Evolutionary conservation across 2,797 vertebrate genomes (phyloP), one percentile per base, ranked within the genome.

Genomic region (Sphenodon punctatus): DNA sequence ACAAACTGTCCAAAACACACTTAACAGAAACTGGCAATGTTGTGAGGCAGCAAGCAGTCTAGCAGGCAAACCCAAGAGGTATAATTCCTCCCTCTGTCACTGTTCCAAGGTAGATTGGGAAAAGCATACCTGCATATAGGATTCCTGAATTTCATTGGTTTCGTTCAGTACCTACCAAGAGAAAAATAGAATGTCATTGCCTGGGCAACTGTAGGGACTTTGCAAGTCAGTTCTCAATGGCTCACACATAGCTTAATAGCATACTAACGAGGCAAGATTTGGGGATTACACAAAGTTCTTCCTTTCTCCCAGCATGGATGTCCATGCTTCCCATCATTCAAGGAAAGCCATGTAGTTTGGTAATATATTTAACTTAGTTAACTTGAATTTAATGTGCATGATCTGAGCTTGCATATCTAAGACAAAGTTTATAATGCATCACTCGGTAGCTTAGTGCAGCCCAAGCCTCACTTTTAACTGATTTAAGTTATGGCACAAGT

Each of bases 61-160:
- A n/a, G n/a, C n/a, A 34, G 19, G 45, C 45, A 17, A 9, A 11
- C 41, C 58, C 8, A 39, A 12, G 10, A 19, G 19, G 36, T 39
- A 11, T 53, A 30, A 53, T 4, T 1, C 5, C 23, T 23, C 65
- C 51, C 63, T 74, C 48, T 23, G 22, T n/a, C 5, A 7, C n/a
- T 4, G 16, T 20, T 20, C 59, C 53, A 6, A 32, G 4, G 19
- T 22, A 13, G 23, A 20, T 22, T 45, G 27, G 51, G 32, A 49
- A 43, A 59, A 16, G 32, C 6, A 0, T 81, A 90, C 87, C 89
- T 89, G 81, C 80, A 80, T 67, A 60, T 82, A 61, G 0, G 72
- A 56, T 48, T 73, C 81, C 53, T 34, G 75, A 78, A 90, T 86
- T 67, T 88, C 89, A n/a, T 79, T 88, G 65, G 82, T 79, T 86